Evolutionary conservation across 92 coral and sea anemone species (phyloP).

Genomic region (Heliopora coerulea): DNA sequence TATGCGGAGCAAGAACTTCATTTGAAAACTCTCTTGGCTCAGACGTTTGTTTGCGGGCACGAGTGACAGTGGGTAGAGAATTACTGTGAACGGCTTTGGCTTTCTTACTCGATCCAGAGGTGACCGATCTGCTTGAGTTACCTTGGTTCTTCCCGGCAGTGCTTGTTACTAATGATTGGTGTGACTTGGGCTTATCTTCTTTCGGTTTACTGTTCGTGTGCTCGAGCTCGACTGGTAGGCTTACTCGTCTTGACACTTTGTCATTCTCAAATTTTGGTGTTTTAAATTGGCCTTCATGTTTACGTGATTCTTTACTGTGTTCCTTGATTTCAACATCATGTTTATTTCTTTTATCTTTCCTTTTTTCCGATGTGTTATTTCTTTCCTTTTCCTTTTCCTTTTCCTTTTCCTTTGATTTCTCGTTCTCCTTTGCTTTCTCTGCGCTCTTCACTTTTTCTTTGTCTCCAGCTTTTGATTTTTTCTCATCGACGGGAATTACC

Average conservation of each 20-base stretch:
- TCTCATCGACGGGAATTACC: conserved; percentile 39
- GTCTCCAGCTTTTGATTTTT: conserved; percentile 40
- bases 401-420: conserved; percentile 67
- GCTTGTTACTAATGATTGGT: conserved; percentile 28
- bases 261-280: conserved; percentile 44
- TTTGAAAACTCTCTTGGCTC: neutral
- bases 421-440: conserved; percentile 35
- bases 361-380: conserved; percentile 29
- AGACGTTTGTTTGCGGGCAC: conserved; percentile 35
- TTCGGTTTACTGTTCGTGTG: conserved; percentile 27
- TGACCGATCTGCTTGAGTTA: conserved; percentile 40
- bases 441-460: conserved; percentile 30
- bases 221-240: conserved; percentile 58
- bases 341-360: conserved; percentile 54
- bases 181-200: conserved; percentile 29
- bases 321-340: conserved; percentile 40
- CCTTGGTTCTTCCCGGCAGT: conserved; percentile 40
- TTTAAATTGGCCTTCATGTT: conserved; percentile 49
- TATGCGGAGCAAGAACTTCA: conserved; percentile 76
- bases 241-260: conserved; percentile 51
- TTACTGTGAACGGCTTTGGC: neutral
- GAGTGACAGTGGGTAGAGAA: neutral
- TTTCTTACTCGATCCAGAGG: conserved; percentile 9
- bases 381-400: conserved; percentile 70
- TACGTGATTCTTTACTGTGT: conserved; percentile 67